Evolutionary conservation across 2,797 vertebrate species (phyloP).

Genomic region (Tachyglossus aculeatus): DNA sequence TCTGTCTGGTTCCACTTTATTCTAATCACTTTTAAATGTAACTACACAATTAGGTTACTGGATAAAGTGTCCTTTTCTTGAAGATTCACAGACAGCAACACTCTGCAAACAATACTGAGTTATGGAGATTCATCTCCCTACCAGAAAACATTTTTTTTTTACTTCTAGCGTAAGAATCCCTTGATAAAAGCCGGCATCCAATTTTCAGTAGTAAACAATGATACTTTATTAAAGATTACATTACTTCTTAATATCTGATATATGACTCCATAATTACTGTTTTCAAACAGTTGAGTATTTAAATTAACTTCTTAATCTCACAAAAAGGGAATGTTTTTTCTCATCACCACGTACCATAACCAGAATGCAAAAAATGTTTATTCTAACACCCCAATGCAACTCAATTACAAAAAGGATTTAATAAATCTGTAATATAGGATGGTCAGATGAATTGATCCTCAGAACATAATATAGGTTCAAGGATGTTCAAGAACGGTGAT

Average conservation of each 20-base stretch:
- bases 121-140: conserved; percentile 21
- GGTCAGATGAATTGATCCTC: too few species aligned
- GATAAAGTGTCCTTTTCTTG: conserved; percentile 45
- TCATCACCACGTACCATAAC: neutral
- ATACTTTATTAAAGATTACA: conserved; percentile 29
- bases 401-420: too few species aligned
- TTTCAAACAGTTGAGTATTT: conserved; percentile 15
- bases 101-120: conserved; percentile 29
- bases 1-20: conserved; percentile 77
- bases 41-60: conserved; percentile 68
- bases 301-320: conserved; percentile 22
- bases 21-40: conserved; percentile 64
- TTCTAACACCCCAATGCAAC: too few species aligned
- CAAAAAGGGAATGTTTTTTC: neutral
- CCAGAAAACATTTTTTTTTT: too few species aligned
- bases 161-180: too few species aligned
- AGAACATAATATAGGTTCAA: too few species aligned
- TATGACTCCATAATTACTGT: conserved; percentile 29
- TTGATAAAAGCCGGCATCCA: conserved; percentile 28
- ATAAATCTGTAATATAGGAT: too few species aligned
- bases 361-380: conserved; percentile 6
- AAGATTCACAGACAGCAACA: conserved; percentile 29
- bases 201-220: conserved; percentile 32
- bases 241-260: conserved; percentile 18
- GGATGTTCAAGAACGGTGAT: too few species aligned